A percentile compares a stretch with the other conserved stretches of the same genome.
phyloP scores from a whole-genome alignment of 2,888 invertebrate species.

The Epirrhoe tristata region DNA sequence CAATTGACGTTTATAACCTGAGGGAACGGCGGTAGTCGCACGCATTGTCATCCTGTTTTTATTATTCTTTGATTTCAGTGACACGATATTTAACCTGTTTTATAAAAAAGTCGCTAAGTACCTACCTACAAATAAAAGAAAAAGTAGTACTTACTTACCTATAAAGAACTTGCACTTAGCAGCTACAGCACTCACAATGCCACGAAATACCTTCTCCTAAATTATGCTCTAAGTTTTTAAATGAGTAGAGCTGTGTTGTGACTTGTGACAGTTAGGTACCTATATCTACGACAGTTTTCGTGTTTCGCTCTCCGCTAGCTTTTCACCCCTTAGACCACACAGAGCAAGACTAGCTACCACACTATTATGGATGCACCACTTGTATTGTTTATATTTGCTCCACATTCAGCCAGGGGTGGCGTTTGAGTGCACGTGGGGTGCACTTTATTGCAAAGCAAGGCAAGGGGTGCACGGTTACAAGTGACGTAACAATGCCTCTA shows the following conservation, averaged over 20 bases:
- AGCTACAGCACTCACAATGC: no score
- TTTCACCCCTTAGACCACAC: neutral
- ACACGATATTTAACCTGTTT: neutral
- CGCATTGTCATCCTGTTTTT: conserved; percentile 49
- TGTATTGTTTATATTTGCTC: conserved; percentile 38
- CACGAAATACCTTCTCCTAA: no score
- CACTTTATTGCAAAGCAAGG: conserved; percentile 4
- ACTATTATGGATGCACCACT: conserved; percentile 37
- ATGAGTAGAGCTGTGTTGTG: no score
- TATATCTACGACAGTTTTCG: no score
- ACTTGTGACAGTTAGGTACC: no score
- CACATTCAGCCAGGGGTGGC: conserved; percentile 26
- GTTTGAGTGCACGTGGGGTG: conserved; percentile 28
- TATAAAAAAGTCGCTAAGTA: no score
- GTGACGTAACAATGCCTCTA: conserved; percentile 32
- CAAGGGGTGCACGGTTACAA: conserved; percentile 30
- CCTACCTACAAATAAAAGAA: no score
- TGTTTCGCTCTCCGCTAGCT: neutral
- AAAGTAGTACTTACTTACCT: no score
- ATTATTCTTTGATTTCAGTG: neutral
- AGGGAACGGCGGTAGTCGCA: conserved; percentile 59
- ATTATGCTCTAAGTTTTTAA: no score
- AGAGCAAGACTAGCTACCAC: neutral
- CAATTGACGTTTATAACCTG: conserved; percentile 68
- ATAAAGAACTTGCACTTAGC: no score